Conservation (phyloP, 2,888 invertebrate species). For the Ganaspis brasiliensis region DNA sequence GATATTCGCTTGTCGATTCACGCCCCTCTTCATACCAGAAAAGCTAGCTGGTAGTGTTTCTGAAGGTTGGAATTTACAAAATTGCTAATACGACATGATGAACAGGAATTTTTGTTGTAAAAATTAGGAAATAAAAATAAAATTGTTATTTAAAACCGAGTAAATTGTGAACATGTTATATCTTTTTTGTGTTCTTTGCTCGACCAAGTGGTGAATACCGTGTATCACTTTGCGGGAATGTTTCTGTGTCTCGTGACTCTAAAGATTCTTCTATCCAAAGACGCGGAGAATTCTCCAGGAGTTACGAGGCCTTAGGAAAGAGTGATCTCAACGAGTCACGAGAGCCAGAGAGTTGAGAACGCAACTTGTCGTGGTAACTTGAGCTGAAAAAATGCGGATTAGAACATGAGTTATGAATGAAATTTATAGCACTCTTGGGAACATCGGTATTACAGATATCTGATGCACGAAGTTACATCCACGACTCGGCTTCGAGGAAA, state of each 20-base stretch:
- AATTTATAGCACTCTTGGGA: constrained; percentile 64
- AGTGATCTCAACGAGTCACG: constrained; percentile 56
- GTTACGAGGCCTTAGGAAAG: constrained; percentile 55
- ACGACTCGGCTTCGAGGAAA: constrained; percentile 3
- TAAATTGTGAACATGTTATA: no score
- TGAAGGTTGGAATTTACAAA: no score
- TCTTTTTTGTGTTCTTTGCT: no score
- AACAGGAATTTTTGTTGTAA: no score
- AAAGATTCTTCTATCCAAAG: background rate
- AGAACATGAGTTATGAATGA: constrained; percentile 55
- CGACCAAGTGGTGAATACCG: background rate
- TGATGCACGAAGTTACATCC: constrained; percentile 16
- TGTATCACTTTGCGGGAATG: background rate
- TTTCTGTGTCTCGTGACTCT: background rate
- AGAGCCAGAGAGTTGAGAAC: constrained; percentile 52
- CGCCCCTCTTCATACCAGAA: no score
- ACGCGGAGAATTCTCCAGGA: no score
- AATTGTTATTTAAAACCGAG: no score
- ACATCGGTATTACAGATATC: constrained; percentile 59
- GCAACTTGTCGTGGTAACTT: constrained; percentile 12
- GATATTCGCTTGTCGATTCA: no score
- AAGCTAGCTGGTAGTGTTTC: no score
- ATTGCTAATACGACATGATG: no score
- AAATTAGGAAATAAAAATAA: no score
- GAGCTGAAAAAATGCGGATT: constrained; percentile 42